Evolutionary conservation across 2,797 vertebrate genomes (phyloP), one percentile per base, ranked within the genome.

Genomic region (Hipposideros larvatus): DNA sequence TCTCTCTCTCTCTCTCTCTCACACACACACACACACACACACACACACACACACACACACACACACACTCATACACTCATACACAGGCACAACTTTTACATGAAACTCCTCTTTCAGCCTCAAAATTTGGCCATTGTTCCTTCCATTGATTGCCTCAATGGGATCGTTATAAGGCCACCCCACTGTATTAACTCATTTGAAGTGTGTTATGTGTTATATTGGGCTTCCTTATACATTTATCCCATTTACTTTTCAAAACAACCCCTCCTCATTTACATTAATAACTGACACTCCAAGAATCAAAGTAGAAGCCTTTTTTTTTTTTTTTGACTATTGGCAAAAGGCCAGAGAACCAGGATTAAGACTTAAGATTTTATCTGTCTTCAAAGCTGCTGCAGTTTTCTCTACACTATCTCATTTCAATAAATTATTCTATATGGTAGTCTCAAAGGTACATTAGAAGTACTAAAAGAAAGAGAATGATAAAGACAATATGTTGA

Each of bases 221-320:
- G 15, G 24, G 2, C 26, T 91, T 82, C 14, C 11, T 4, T 24
- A 73, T 53, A n/a, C 2, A 59, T 65, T 87, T 79, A 34, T 46
- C 37, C 66, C 48, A n/a, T 77, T 59, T 70, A 46, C n/a, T 90
- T 91, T 75, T 71, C 41, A 91, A 88, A 88, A 80, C 11, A 87
- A 61, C 3, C 9, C 16, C 3, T 88, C 28, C 14, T 55, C 34
- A 31, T 89, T 88, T 70, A 61, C 15, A 55, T 41, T 61, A 87
- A 59, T 53, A 86, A 68, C 19, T 78, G 59, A 85, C 28, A 46
- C 9, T 83, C 9, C 63, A n/a, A 31, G 9, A 79, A 7, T 37
- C n/a, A 78, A 16, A 71, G 43, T 74, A n/a, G 26, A 90, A 51
- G 11, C 7, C 0, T 16, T 61, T 63, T 18, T 71, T 73, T 26